These are phyloP conservation scores for Drosophila crucigera DNA, from an alignment of 2,888 invertebrate species.

Conservation along the genomic window DNA sequence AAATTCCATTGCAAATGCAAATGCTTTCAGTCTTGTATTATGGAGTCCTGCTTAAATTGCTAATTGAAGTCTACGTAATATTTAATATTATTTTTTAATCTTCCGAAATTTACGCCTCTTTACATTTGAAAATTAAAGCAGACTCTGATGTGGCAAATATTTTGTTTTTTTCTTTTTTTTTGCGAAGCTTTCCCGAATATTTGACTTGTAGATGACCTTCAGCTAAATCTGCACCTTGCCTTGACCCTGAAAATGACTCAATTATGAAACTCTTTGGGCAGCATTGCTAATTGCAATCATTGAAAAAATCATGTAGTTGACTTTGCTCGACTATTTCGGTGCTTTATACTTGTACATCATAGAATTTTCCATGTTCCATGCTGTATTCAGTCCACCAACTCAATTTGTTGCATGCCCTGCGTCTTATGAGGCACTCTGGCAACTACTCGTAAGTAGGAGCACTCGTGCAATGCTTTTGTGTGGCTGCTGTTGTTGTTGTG, in stretches of 20 bases:
- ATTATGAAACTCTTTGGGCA: background rate
- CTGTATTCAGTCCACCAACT: constrained; percentile 12
- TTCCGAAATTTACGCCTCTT: background rate
- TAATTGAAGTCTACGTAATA: background rate
- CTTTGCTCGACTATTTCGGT: constrained; percentile 9
- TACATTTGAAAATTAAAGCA: background rate
- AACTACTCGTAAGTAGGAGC: constrained; percentile 59
- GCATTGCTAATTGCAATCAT: constrained; percentile 9
- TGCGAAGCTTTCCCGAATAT: too few species aligned
- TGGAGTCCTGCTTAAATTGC: too few species aligned
- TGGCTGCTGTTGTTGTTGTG: constrained; percentile 29
- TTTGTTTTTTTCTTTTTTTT: background rate
- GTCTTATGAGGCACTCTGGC: constrained; percentile 59
- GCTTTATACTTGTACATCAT: background rate
- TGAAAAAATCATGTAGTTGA: constrained; percentile 1
- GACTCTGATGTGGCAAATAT: background rate
- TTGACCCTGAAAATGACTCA: constrained; percentile 15
- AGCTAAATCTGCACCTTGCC: background rate
- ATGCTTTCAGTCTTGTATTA: too few species aligned
- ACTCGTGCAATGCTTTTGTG: constrained; percentile 59
- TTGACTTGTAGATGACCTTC: background rate
- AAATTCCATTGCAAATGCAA: background rate
- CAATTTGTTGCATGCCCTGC: constrained; percentile 55
- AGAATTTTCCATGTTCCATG: constrained; percentile 8
- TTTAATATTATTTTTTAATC: background rate